Conservation (phyloP, 2,113 vertebrate genomes). For the Tyto alba region DNA sequence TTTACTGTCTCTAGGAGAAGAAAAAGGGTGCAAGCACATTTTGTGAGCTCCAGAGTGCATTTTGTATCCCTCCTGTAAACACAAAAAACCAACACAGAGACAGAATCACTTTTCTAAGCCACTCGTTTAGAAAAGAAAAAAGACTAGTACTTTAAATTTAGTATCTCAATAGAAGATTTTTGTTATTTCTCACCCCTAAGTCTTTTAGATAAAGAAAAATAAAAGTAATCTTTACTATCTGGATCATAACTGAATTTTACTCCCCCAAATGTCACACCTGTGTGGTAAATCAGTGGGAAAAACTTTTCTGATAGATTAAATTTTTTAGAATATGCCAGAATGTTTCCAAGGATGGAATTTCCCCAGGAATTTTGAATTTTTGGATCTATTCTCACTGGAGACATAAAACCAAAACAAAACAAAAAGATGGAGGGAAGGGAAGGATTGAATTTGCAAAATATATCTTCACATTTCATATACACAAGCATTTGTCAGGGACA, state of each 20-base stretch:
- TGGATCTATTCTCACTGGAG: not conserved
- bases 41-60: not conserved
- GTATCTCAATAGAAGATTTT: not conserved
- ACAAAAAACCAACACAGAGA: not conserved
- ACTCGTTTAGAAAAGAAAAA: not conserved
- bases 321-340: not conserved
- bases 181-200: not conserved
- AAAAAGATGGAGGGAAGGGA: not conserved
- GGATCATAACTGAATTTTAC: not conserved
- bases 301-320: not conserved
- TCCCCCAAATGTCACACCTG: not conserved
- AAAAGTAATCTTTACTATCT: not conserved
- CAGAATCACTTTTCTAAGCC: not conserved
- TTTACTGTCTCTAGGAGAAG: not conserved
- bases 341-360: not conserved
- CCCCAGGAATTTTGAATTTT: not conserved
- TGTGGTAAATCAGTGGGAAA: not conserved
- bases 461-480: not conserved
- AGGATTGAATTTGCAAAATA: not conserved
- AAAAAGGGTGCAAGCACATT: rapidly evolving
- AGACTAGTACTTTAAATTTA: not conserved
- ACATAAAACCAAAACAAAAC: rapidly evolving
- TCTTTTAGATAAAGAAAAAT: not conserved
- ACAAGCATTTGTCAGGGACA: not conserved
- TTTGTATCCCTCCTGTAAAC: not conserved